These are phyloP conservation scores for Limanda limanda DNA, from an alignment of 2,113 vertebrate genomes.

Conservation along the genomic window DNA sequence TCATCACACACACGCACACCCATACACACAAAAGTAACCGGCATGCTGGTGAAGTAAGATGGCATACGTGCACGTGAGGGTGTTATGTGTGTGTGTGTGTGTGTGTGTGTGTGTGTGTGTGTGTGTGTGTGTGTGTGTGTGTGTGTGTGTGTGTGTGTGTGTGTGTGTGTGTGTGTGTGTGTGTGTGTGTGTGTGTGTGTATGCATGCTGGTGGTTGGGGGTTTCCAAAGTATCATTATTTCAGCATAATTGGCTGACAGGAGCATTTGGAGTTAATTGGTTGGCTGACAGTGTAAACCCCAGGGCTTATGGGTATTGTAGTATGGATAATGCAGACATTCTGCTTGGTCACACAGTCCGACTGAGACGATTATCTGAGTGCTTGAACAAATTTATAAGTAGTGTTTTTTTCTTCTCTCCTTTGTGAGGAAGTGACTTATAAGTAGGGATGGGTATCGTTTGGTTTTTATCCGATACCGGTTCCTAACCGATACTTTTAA, in stretches of 20 bases:
- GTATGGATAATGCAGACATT: conserved; percentile 63
- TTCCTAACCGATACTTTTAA: no score
- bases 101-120: conserved; percentile 12
- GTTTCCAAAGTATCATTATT: conserved; percentile 68
- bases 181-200: conserved; percentile 14
- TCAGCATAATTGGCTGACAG: conserved; percentile 69
- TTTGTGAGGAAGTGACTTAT: conserved; percentile 10
- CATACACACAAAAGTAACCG: conserved; percentile 5
- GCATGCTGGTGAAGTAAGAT: conserved; percentile 46
- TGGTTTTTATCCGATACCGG: no score
- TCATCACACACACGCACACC: conserved; percentile 23
- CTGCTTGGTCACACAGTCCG: conserved; percentile 59
- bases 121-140: conserved; percentile 7
- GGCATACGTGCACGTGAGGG: conserved; percentile 23
- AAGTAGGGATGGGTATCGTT: no score
- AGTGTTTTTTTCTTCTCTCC: conserved; percentile 5
- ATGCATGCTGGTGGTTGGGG: conserved; percentile 26
- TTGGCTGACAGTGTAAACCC: conserved; percentile 70
- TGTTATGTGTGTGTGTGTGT: conserved; percentile 6
- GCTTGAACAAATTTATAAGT: conserved; percentile 37
- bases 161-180: conserved; percentile 14
- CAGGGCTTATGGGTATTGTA: conserved; percentile 75
- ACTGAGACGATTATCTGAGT: conserved; percentile 55
- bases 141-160: conserved; percentile 12
- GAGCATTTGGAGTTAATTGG: conserved; percentile 75